phyloP scores from a whole-genome alignment of 2,113 vertebrate species.

The Phasianus colchicus region DNA sequence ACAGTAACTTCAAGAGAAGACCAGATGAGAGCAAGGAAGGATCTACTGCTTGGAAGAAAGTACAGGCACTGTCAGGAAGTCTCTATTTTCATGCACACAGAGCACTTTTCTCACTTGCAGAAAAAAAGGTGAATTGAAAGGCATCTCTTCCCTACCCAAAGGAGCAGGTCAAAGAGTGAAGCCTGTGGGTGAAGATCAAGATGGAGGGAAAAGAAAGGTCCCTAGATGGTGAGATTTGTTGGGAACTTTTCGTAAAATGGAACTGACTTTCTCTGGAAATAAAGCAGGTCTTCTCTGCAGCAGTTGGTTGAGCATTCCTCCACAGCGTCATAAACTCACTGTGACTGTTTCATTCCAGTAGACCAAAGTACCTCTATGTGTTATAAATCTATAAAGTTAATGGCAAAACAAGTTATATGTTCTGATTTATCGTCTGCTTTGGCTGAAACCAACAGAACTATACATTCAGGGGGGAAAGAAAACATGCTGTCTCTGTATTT shows the following conservation, averaged over 20 bases:
- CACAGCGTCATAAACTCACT: background rate
- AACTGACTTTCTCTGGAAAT: background rate
- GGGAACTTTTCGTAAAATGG: background rate
- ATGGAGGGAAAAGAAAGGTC: background rate
- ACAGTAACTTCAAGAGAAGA: background rate
- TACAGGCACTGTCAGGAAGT: background rate
- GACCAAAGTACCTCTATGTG: background rate
- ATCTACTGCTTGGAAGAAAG: background rate
- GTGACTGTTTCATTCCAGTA: background rate
- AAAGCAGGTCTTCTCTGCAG: background rate
- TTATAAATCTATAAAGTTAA: slow-evolving; percentile 58
- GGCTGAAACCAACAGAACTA: slow-evolving; percentile 64
- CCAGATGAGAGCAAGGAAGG: background rate
- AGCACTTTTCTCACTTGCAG: background rate
- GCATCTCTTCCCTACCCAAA: background rate
- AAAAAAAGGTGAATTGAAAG: background rate
- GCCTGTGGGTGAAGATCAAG: background rate
- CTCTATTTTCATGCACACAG: background rate
- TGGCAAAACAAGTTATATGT: slow-evolving; percentile 51
- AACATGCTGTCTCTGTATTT: slow-evolving; percentile 74
- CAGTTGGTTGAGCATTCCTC: background rate
- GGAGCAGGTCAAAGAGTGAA: background rate
- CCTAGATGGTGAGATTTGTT: background rate
- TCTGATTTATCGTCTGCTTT: slow-evolving; percentile 76
- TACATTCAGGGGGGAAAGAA: slow-evolving; percentile 65